phyloP scores from a whole-genome alignment of 64 coral and sea anemone species.

The Hydrozoanthus tunicans region DNA sequence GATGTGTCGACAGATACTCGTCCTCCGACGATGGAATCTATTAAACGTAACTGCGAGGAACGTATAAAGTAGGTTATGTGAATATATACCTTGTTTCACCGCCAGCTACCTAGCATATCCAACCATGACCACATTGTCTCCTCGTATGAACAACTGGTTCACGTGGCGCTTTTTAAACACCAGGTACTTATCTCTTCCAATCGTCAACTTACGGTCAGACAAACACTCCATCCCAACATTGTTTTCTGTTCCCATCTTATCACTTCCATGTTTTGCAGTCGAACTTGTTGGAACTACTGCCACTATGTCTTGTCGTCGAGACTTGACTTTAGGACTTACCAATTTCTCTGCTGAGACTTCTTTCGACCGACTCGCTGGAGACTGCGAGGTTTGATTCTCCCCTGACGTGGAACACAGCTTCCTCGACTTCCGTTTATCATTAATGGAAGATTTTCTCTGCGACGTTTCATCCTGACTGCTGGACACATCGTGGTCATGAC shows the following conservation, averaged over 20 bases:
- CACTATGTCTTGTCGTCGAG: background rate
- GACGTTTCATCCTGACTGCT: background rate
- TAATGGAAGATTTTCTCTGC: background rate
- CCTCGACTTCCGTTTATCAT: background rate
- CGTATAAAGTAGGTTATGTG: background rate
- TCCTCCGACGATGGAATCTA: too few species aligned
- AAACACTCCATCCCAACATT: background rate
- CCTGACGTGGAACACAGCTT: background rate
- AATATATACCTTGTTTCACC: background rate
- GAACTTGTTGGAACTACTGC: background rate
- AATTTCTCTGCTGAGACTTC: background rate
- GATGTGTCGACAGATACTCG: too few species aligned
- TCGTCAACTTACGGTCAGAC: background rate
- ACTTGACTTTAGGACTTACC: background rate
- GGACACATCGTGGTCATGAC: background rate
- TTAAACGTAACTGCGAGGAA: background rate
- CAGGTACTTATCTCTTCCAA: slow-evolving; percentile 70
- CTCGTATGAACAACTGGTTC: slow-evolving; percentile 94
- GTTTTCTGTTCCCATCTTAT: background rate
- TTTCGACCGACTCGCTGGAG: background rate
- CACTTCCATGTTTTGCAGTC: background rate
- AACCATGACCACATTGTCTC: slow-evolving; percentile 98
- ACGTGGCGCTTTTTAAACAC: slow-evolving; percentile 89
- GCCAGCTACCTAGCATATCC: slow-evolving; percentile 65
- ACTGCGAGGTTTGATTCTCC: background rate